Conservation (phyloP, 2,113 vertebrate species). For the Pitta sordida region DNA sequence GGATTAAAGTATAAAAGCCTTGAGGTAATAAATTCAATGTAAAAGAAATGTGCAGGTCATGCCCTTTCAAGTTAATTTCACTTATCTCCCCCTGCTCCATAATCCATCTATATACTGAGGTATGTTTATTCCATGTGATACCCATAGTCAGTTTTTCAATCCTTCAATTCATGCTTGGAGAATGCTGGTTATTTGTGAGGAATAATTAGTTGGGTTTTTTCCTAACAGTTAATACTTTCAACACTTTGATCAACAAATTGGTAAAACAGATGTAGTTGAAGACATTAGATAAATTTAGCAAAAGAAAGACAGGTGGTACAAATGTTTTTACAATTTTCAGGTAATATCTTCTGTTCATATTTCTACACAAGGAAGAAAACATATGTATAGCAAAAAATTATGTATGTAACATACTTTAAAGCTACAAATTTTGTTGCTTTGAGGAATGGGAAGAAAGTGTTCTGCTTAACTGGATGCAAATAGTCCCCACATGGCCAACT, state of each 20-base stretch:
- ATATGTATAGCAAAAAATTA: not conserved
- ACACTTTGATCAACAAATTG: not conserved
- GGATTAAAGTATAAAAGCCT: constrained; percentile 34
- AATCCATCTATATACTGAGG: not conserved
- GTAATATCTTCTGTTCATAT: not conserved
- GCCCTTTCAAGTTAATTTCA: constrained; percentile 40
- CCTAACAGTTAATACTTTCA: not conserved
- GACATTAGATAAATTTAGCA: not conserved
- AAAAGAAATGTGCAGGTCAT: constrained; percentile 22
- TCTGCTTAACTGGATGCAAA: not conserved
- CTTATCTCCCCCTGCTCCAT: not conserved
- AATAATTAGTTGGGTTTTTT: not conserved
- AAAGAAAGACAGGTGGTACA: not conserved
- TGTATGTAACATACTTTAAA: not conserved
- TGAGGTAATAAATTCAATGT: constrained; percentile 1
- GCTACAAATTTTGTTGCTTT: not conserved
- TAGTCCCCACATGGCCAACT: not conserved
- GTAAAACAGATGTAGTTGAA: not conserved
- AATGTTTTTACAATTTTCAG: not conserved
- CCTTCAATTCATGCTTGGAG: not conserved
- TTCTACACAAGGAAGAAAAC: not conserved
- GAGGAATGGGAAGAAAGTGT: not conserved
- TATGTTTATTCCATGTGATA: not conserved
- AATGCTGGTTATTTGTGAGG: not conserved
- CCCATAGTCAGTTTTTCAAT: not conserved